These are phyloP conservation scores for Cavia aperea DNA, from an alignment of 2,113 vertebrate genomes.

Conservation along the genomic window DNA sequence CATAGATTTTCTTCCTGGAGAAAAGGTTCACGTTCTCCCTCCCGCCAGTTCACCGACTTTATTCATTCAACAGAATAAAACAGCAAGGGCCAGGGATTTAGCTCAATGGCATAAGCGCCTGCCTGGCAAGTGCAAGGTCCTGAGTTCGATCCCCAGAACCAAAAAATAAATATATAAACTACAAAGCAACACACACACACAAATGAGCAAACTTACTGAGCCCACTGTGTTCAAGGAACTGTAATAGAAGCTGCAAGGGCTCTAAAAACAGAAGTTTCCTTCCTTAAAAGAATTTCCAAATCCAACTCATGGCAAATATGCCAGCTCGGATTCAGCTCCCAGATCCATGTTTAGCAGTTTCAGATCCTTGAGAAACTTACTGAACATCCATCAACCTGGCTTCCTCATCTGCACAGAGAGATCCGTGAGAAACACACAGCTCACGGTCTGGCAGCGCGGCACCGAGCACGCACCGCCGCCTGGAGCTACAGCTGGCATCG, in stretches of 20 bases:
- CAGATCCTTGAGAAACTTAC: neutral
- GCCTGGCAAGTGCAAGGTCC: too few species aligned
- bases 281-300: conserved; percentile 8
- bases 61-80: neutral
- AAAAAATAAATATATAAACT: too few species aligned
- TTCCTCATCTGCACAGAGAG: neutral
- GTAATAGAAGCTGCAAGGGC: neutral
- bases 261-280: neutral
- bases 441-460: too few species aligned
- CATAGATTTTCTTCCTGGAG: neutral
- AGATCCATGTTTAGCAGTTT: neutral
- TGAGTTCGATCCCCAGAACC: too few species aligned
- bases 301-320: neutral
- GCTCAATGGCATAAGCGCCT: too few species aligned
- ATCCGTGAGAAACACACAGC: neutral
- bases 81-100: too few species aligned
- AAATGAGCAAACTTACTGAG: neutral
- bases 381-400: neutral
- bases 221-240: neutral
- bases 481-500: neutral
- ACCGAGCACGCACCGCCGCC: neutral
- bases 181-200: neutral
- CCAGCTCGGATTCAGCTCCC: neutral
- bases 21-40: neutral
- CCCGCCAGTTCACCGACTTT: neutral